phyloP scores from a whole-genome alignment of 2,888 invertebrate genomes.

The Sturmia bella region DNA sequence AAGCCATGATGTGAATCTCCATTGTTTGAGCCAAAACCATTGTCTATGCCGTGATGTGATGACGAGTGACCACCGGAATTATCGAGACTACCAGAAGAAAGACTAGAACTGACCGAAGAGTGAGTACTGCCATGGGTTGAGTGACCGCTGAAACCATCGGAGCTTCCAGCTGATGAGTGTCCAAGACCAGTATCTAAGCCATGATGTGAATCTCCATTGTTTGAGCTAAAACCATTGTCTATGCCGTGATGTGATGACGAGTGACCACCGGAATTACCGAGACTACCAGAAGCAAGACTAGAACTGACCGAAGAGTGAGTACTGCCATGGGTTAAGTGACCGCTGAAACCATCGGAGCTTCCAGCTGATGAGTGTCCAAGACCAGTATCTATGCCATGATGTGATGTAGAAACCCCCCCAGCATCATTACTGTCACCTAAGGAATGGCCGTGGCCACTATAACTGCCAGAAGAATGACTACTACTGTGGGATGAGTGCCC shows the following conservation, averaged over 20 bases:
- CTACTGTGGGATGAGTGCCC: not conserved
- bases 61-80: not conserved
- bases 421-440: not conserved
- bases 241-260: not conserved
- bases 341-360: not conserved
- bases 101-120: constrained; percentile 3
- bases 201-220: not conserved
- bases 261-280: not conserved
- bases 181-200: no score
- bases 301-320: constrained; percentile 13
- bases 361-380: no score
- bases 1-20: not conserved
- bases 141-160: not conserved
- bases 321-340: not conserved
- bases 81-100: constrained; percentile 3
- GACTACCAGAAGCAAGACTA: not conserved
- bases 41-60: not conserved
- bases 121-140: not conserved
- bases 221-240: not conserved
- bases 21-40: not conserved
- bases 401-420: not conserved
- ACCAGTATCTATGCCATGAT: not conserved
- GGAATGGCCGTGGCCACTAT: not conserved
- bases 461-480: not conserved
- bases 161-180: no score